Percentiles rank a stretch among this genome's conserved stretches.
Conservation (phyloP, 2,797 vertebrate species). For the Tinamus major region DNA sequence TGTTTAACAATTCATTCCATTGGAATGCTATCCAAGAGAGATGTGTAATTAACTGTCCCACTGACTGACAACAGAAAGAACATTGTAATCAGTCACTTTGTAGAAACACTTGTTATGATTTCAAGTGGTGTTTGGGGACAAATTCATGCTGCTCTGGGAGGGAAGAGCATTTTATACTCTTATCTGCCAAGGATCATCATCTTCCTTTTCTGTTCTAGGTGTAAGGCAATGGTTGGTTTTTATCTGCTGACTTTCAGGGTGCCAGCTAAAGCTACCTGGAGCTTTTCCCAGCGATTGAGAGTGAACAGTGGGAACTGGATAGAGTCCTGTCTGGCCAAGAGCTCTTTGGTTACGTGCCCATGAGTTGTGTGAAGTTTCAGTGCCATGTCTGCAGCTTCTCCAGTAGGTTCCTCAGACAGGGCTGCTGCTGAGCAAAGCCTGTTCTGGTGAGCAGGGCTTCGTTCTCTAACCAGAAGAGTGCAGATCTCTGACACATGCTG, state of each 20-base stretch:
- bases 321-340: background rate
- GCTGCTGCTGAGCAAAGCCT: background rate
- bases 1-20: slow-evolving; percentile 35
- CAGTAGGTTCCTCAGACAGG: background rate
- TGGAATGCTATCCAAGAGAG: slow-evolving; percentile 29
- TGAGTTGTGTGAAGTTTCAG: background rate
- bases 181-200: background rate
- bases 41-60: slow-evolving; percentile 35
- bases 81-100: slow-evolving; percentile 42
- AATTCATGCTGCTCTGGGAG: background rate
- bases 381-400: background rate
- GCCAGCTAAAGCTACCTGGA: background rate
- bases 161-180: background rate
- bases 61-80: slow-evolving; percentile 61
- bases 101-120: slow-evolving; percentile 25
- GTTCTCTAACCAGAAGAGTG: background rate
- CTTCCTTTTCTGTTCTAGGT: background rate
- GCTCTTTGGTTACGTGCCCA: background rate
- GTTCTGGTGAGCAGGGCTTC: background rate
- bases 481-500: background rate
- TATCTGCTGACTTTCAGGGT: background rate
- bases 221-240: background rate
- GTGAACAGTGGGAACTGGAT: background rate
- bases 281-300: background rate
- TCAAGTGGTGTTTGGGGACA: background rate